A percentile compares a stretch with the other conserved stretches of the same genome.
Conservation (phyloP, 2,797 vertebrate species). For the Pangasius sanitwongsei region DNA sequence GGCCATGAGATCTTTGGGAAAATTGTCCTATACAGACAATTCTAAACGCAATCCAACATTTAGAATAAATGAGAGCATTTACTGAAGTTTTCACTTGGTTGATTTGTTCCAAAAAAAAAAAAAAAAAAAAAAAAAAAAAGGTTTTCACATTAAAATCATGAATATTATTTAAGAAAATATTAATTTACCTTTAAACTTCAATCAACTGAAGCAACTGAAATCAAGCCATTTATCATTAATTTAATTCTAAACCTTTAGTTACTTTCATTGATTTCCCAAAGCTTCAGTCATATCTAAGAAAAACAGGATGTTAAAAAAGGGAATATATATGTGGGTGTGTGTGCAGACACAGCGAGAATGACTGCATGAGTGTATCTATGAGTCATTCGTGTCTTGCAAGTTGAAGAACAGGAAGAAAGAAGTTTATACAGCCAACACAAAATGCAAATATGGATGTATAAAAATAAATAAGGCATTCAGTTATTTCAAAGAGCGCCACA, state of each 20-base stretch:
- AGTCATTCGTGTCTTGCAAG: conserved; percentile 21
- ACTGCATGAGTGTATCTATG: conserved; percentile 7
- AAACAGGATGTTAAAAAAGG: conserved; percentile 2
- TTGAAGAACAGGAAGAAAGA: conserved; percentile 15
- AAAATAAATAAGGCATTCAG: background rate
- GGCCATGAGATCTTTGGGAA: background rate
- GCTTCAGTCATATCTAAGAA: background rate
- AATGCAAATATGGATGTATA: conserved; percentile 2
- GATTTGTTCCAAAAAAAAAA: background rate
- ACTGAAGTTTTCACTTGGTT: background rate
- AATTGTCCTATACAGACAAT: background rate
- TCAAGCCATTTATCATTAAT: background rate
- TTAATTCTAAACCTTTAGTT: background rate
- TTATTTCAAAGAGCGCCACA: background rate
- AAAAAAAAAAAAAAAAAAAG: too few species aligned
- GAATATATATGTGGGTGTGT: background rate
- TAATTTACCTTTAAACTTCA: background rate
- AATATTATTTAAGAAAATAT: background rate
- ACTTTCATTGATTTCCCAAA: background rate
- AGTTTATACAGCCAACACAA: background rate
- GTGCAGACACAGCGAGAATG: background rate
- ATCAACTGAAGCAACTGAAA: background rate
- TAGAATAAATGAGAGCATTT: background rate
- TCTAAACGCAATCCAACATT: background rate
- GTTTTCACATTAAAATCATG: background rate